These are phyloP conservation scores for Limnodromus scolopaceus DNA, from an alignment of 2,797 vertebrate genomes.

Conservation along the genomic window DNA sequence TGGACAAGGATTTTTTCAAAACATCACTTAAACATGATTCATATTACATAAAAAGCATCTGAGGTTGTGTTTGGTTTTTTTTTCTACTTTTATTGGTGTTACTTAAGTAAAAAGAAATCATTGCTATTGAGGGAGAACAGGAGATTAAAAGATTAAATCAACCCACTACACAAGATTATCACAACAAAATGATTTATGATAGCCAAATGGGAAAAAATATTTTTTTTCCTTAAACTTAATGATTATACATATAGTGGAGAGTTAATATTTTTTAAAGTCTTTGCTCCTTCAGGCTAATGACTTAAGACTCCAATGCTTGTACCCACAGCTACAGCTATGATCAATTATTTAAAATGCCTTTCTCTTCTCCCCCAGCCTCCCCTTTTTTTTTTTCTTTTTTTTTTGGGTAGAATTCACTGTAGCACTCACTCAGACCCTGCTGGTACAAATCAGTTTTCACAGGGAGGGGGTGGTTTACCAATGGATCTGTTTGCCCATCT, in stretches of 20 bases:
- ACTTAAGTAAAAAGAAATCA: background rate
- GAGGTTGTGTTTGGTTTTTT: background rate
- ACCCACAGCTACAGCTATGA: constrained; percentile 15
- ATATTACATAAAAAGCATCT: constrained; percentile 31
- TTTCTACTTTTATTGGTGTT: background rate
- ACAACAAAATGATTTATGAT: background rate
- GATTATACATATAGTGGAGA: background rate
- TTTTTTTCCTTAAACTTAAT: background rate
- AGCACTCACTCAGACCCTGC: constrained; percentile 30
- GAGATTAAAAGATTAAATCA: background rate
- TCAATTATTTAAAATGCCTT: constrained; percentile 39
- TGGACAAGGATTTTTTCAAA: constrained; percentile 20
- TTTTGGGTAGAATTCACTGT: constrained; percentile 31
- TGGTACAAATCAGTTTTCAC: constrained; percentile 63
- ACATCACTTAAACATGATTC: constrained; percentile 43
- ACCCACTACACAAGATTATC: background rate
- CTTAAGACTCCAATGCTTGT: constrained; percentile 18
- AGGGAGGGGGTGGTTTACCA: constrained; percentile 34
- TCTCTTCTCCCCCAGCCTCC: background rate
- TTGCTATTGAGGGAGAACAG: background rate
- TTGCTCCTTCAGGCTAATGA: constrained; percentile 46
- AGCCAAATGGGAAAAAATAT: background rate
- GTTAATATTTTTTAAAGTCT: constrained; percentile 36
- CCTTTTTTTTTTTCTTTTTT: constrained; percentile 12
- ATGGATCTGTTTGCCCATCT: constrained; percentile 24